Evolutionary conservation across 1,140 invertebrate genomes (phyloP), one percentile per base, ranked within the genome.

Genomic region (Glossosoma conforme): DNA sequence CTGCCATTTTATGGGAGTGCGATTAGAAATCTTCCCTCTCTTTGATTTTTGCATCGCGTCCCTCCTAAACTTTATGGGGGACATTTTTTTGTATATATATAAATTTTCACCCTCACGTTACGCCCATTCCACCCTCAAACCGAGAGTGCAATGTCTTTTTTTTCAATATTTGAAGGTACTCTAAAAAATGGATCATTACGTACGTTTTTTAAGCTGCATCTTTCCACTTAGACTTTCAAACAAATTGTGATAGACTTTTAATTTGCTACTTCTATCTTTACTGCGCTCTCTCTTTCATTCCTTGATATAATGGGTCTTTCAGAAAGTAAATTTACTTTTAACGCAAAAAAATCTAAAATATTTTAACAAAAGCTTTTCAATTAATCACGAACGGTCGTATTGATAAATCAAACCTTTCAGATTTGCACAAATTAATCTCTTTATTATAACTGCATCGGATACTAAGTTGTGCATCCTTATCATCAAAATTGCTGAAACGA

Each of bases 161-260:
- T 45, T 52, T 54, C 52, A 54, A 54, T 54, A 49, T 49, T 44
- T 13, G 14, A 8, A 19, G 21, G 22, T 2, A 28, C 11, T 28
- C n/a, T n/a, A n/a, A n/a, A n/a, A n/a, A n/a, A 11, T 22, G 40
- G 14, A 24, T 42, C 18, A n/a, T 11, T n/a, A n/a, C n/a, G n/a
- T n/a, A n/a, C n/a, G n/a, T 40, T 40, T 40, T 17, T 40, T 40
- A 3, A 17, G 37, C 18, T 10, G 32, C 35, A 25, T 51, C 38
- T 24, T 51, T 18, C 49, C 48, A 44, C 55, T 53, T 49, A 52
- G 45, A 53, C 46, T 51, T 40, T 50, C 55, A 52, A 53, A 52
- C 55, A 57, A 57, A 57, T 57, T 57, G 53, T 57, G 55, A 57
- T 57, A 53, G 55, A 57, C 55, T 57, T 57, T 57, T 57, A 57